These are phyloP conservation scores for Polyommatus icarus DNA, from an alignment of 2,888 invertebrate genomes.

Conservation along the genomic window DNA sequence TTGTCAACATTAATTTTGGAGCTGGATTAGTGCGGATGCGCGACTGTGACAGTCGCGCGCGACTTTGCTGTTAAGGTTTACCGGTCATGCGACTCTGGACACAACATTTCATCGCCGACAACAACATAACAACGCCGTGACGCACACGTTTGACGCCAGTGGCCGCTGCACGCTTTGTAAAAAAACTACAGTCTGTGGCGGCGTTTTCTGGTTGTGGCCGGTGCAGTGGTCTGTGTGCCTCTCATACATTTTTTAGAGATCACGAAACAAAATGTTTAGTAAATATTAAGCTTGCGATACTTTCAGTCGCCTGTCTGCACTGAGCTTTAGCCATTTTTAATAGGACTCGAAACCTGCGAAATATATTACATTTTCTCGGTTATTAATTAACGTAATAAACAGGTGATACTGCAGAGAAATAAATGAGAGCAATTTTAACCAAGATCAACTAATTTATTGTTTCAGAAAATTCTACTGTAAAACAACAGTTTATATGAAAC, in stretches of 20 bases:
- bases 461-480: not conserved
- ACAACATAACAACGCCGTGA: too few species aligned
- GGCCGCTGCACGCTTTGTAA: too few species aligned
- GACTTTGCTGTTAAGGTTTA: too few species aligned
- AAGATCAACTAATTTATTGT: not conserved
- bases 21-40: not conserved
- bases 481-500: not conserved
- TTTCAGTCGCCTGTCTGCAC: not conserved
- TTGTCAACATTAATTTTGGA: not conserved
- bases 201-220: too few species aligned
- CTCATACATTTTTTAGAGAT: not conserved
- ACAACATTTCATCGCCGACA: too few species aligned
- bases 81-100: too few species aligned
- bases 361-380: not conserved
- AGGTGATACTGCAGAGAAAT: conserved; percentile 1
- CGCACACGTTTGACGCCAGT: too few species aligned
- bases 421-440: not conserved
- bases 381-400: not conserved
- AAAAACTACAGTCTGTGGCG: too few species aligned
- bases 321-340: not conserved
- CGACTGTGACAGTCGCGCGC: not conserved
- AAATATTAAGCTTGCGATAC: not conserved
- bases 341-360: not conserved
- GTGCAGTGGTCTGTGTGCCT: too few species aligned
- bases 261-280: too few species aligned